These are phyloP conservation scores for Cephalopholis sonnerati DNA, from an alignment of 2,113 vertebrate genomes.

Conservation along the genomic window DNA sequence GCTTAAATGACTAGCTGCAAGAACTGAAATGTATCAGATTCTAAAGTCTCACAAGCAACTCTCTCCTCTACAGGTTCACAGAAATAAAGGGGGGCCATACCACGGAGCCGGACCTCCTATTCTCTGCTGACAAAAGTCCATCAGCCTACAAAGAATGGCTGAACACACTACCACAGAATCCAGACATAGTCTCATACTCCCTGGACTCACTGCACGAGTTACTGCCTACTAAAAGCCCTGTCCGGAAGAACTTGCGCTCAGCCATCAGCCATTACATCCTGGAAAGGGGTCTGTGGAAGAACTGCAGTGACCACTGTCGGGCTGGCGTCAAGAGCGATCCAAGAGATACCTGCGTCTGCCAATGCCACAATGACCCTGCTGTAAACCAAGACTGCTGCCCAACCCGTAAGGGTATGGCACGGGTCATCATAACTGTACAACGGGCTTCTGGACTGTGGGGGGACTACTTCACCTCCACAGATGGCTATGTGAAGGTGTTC, in stretches of 20 bases:
- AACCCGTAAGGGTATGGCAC: conserved; percentile 79
- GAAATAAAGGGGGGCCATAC: conserved; percentile 81
- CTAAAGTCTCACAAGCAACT: background rate
- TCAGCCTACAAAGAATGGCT: conserved; percentile 87
- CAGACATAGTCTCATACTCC: conserved; percentile 85
- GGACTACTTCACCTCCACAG: conserved; percentile 76
- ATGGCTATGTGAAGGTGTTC: conserved; percentile 87
- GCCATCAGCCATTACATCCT: conserved; percentile 85
- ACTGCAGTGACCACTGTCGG: conserved; percentile 78
- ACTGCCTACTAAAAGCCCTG: conserved; percentile 30
- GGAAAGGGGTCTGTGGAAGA: conserved; percentile 79
- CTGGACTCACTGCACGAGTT: conserved; percentile 86
- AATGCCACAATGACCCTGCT: conserved; percentile 73
- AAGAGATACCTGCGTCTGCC: conserved; percentile 83
- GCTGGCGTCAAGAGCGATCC: conserved; percentile 70
- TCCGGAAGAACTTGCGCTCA: conserved; percentile 76
- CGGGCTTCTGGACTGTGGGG: conserved; percentile 82
- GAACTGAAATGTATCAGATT: background rate
- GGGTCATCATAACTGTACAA: conserved; percentile 77
- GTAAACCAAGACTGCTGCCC: conserved; percentile 87
- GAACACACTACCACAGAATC: conserved; percentile 67
- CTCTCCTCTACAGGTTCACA: conserved; percentile 71
- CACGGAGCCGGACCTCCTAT: conserved; percentile 85
- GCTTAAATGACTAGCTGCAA: no score
- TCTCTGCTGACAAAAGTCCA: conserved; percentile 78